Base-by-base conservation (phyloP, 92 coral and sea anemone genomes). In the Bergia puertoricense region DNA sequence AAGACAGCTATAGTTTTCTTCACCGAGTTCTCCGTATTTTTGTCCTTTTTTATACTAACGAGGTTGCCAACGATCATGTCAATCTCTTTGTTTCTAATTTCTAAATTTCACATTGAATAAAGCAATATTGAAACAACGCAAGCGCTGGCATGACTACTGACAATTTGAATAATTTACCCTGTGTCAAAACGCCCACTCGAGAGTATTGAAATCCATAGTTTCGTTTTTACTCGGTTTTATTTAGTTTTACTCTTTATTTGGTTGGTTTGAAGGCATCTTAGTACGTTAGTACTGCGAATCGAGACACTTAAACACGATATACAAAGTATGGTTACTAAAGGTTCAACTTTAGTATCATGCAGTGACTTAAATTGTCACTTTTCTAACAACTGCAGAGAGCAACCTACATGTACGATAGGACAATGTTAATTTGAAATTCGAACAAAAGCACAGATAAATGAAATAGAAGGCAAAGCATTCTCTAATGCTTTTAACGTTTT, bases 361-460 rank as follows among this genome's bases (percentile, higher is more conserved):
- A 23, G 43, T 71, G 48, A 37, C 16, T 38, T 80, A 0, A 37
- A 15, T 13, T 79, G 67, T 50, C 39, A 20, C 44, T 20, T 22
- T 41, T 59, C 22, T 7, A 65, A 45, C 66, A 46, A 23, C 68
- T 22, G 41, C 50, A 36, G 44, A 71, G 56, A 13, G 78, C 51
- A 39, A 45, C 3, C 72, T 81, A 23, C 30, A 30, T 30, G 30
- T 30, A 30, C 42, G 18, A n/a, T n/a, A 46, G 82, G 44, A 50
- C n/a, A 43, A 10, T 66, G 50, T 82, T 77, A 82, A 36, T 68
- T 84, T 71, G 56, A 44, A 84, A 69, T 68, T 84, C 41, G 45
- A 84, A 84, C 87, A 84, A 84, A 68, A 84, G n/a, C 50, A 22
- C 23, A 80, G 51, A 81, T 38, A 38, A 41, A 57, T 71, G 20